Conservation (phyloP, 2,113 vertebrate species). For the Heloderma charlesbogerti region DNA sequence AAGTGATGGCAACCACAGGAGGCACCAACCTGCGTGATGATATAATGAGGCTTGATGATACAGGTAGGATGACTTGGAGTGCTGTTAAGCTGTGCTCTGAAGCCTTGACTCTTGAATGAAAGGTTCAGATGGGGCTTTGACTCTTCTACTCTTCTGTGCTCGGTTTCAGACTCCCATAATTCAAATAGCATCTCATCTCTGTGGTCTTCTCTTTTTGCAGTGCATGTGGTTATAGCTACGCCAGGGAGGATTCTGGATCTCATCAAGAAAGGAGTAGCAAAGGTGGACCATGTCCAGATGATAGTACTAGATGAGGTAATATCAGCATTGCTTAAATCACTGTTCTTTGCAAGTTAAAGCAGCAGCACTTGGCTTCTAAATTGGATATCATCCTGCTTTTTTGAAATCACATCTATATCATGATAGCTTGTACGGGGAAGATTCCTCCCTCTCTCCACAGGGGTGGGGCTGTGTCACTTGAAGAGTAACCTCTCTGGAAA, state of each 20-base stretch:
- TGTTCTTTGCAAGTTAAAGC: background rate
- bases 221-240: conserved; percentile 97
- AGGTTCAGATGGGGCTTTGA: background rate
- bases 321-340: background rate
- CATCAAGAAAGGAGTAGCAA: conserved; percentile 99
- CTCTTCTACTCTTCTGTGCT: background rate
- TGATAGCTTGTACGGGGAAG: background rate
- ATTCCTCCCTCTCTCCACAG: background rate
- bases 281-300: conserved; percentile 98
- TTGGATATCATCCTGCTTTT: background rate
- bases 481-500: background rate
- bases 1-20: conserved; percentile 99
- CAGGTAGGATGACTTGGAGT: conserved; percentile 78
- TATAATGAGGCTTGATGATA: conserved; percentile 99
- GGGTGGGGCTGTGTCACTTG: no score
- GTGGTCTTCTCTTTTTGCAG: conserved; percentile 75
- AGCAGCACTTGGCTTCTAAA: background rate
- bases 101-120: background rate
- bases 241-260: conserved; percentile 98
- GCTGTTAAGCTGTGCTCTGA: background rate
- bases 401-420: background rate
- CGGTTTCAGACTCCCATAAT: no score
- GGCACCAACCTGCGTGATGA: conserved; percentile 99
- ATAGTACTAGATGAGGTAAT: conserved; percentile 97
- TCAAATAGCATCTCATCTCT: conserved; percentile 7